Evolutionary conservation across 2,797 vertebrate species (phyloP).

Genomic region (Yasuhikotakia modesta): DNA sequence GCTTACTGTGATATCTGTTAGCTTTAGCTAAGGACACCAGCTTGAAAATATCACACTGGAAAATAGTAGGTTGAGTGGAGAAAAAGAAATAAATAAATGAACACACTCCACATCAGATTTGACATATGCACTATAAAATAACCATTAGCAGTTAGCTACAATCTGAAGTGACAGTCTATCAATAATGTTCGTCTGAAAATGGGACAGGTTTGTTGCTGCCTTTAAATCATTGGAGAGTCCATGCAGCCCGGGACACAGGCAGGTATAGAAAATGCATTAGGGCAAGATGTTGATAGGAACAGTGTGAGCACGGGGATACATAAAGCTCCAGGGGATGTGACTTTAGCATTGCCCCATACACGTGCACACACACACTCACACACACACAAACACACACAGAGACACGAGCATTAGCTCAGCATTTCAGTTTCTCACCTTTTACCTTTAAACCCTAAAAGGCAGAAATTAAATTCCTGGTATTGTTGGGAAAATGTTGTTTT

Average conservation of each 20-base stretch:
- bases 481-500: conserved; percentile 19
- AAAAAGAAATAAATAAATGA: conserved; percentile 40
- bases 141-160: conserved; percentile 81
- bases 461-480: conserved; percentile 11
- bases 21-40: conserved; percentile 48
- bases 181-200: conserved; percentile 82
- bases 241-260: conserved; percentile 71
- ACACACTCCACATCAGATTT: conserved; percentile 70
- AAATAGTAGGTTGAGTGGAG: conserved; percentile 57
- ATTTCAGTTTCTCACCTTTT: conserved; percentile 40
- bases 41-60: conserved; percentile 56
- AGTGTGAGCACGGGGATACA: conserved; percentile 67
- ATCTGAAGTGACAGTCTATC: conserved; percentile 83
- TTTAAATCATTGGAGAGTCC: conserved; percentile 80
- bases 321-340: conserved; percentile 64
- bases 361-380: conserved; percentile 40
- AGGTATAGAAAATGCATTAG: conserved; percentile 79
- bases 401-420: conserved; percentile 34
- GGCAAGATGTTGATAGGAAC: conserved; percentile 72
- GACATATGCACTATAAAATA: conserved; percentile 83
- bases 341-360: conserved; percentile 51
- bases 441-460: conserved; percentile 46
- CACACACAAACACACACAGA: conserved; percentile 27
- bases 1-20: conserved; percentile 54
- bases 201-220: conserved; percentile 86